Evolutionary conservation across 2,888 invertebrate genomes (phyloP), one percentile per base, ranked within the genome.

Genomic region (Trissoscelio sp.): DNA sequence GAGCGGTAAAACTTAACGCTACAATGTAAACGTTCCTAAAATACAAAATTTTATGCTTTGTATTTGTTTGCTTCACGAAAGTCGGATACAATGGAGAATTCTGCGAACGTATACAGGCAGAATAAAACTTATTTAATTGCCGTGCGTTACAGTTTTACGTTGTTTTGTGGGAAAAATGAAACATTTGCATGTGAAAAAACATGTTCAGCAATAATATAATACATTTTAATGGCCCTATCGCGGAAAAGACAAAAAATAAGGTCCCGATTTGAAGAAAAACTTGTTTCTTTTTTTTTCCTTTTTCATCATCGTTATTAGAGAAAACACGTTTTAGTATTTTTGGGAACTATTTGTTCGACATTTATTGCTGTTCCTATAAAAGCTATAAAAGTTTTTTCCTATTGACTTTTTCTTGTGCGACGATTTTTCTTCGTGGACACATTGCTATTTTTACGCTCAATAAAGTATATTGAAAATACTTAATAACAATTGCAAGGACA

Each of bases 41-140:
- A 69, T 69, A 69, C 53, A 69, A 67, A 53, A 69, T 46, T 69
- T 58, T 28, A 55, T 9, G 46, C 64, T 57, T 64, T 57, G 64
- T 42, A 57, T 34, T 53, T 31, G 42, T 11, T 28, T 20, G n/a
- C 20, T 31, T 55, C 60, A 22, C 51, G 44, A 53, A 34, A 55
- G 20, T 11, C 12, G 60, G 31, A 42, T 51, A 66, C 66, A 73
- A 73, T 64, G 20, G 64, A 12, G 42, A 24, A 62, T 77, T 77
- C 69, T 20, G 53, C 69, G 69, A 77, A 77, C 24, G 22, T 55
- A 46, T 55, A 55, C 46, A 69, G 55, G 20, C 42, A 51, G 24
- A 24, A 14, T 44, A 39, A 69, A 69, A 60, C 53, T 55, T 58
- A 75, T 75, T 75, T 77, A 77, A 77, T 77, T 69, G 53, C 69